A percentile compares a stretch with the other conserved stretches of the same genome.
Evolutionary conservation across 2,797 vertebrate species (phyloP).

Genomic region (Acanthurus lineatus): DNA sequence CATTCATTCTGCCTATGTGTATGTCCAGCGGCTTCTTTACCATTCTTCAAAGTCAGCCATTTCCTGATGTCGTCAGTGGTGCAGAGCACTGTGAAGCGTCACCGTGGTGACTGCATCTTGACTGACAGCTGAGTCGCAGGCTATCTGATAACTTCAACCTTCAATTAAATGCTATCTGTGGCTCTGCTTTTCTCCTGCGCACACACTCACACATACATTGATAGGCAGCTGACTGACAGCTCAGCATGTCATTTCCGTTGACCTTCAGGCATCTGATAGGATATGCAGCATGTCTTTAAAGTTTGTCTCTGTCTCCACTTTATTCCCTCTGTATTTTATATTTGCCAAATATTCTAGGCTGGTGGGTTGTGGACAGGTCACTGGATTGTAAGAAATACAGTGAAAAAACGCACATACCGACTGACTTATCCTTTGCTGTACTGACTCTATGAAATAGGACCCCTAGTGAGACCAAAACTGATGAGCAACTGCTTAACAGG

Average conservation of each 20-base stretch:
- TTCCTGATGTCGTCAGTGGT: slow-evolving; percentile 73
- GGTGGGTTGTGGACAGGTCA: slow-evolving; percentile 39
- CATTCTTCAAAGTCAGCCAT: slow-evolving; percentile 74
- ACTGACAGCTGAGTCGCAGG: slow-evolving; percentile 80
- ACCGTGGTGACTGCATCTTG: slow-evolving; percentile 76
- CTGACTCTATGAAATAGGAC: slow-evolving; percentile 72
- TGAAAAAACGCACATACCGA: slow-evolving; percentile 33
- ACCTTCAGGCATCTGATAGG: slow-evolving; percentile 79
- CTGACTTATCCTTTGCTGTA: slow-evolving; percentile 27
- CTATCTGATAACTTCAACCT: slow-evolving; percentile 84
- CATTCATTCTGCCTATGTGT: slow-evolving; percentile 37
- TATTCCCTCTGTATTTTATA: slow-evolving; percentile 56
- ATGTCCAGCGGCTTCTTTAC: slow-evolving; percentile 35
- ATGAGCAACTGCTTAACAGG: slow-evolving; percentile 53
- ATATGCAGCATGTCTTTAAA: slow-evolving; percentile 75
- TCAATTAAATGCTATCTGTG: slow-evolving; percentile 84
- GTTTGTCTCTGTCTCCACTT: slow-evolving; percentile 54
- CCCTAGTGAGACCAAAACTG: slow-evolving; percentile 30
- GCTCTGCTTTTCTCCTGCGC: slow-evolving; percentile 56
- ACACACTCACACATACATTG: slow-evolving; percentile 52
- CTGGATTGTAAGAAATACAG: slow-evolving; percentile 23
- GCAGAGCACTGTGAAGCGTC: slow-evolving; percentile 71
- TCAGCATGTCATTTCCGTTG: slow-evolving; percentile 78
- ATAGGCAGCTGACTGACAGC: slow-evolving; percentile 72
- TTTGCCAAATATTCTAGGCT: slow-evolving; percentile 42